phyloP scores from a whole-genome alignment of 2,113 vertebrate species.

The Odobenus rosmarus region DNA sequence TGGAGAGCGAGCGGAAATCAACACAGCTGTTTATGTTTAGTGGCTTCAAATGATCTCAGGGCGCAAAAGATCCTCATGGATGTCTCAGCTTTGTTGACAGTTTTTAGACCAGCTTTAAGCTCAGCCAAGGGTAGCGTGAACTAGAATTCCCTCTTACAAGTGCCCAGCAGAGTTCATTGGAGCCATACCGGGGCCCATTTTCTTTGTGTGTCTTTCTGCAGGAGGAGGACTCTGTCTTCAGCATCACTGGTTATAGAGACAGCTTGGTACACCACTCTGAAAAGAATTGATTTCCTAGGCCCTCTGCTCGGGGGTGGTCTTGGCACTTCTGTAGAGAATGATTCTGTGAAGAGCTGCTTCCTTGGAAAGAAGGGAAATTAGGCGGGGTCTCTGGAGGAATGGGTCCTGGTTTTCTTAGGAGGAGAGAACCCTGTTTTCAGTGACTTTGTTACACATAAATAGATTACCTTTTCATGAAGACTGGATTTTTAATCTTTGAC shows the following conservation, averaged over 20 bases:
- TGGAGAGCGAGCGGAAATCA: slow-evolving; percentile 66
- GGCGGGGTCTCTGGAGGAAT: neutral
- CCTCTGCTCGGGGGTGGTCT: slow-evolving; percentile 29
- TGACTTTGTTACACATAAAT: neutral
- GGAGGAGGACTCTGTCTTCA: neutral
- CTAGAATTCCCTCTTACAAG: slow-evolving; percentile 24
- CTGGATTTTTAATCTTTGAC: neutral
- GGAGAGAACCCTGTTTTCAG: neutral
- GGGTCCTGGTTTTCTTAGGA: neutral
- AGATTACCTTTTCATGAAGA: neutral
- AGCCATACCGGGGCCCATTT: neutral
- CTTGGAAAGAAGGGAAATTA: neutral
- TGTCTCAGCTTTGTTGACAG: slow-evolving; percentile 72
- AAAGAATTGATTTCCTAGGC: neutral
- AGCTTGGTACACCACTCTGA: neutral
- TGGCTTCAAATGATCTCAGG: slow-evolving; percentile 76
- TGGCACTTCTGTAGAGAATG: neutral
- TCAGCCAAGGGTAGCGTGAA: slow-evolving; percentile 40
- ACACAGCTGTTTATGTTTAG: slow-evolving; percentile 80
- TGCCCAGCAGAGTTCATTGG: neutral
- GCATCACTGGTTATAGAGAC: neutral
- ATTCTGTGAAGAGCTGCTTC: neutral
- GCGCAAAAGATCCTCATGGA: slow-evolving; percentile 57
- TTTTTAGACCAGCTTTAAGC: slow-evolving; percentile 58
- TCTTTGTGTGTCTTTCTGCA: neutral